phyloP scores from a whole-genome alignment of 2,113 vertebrate species.

The Hypanus sabinus region DNA sequence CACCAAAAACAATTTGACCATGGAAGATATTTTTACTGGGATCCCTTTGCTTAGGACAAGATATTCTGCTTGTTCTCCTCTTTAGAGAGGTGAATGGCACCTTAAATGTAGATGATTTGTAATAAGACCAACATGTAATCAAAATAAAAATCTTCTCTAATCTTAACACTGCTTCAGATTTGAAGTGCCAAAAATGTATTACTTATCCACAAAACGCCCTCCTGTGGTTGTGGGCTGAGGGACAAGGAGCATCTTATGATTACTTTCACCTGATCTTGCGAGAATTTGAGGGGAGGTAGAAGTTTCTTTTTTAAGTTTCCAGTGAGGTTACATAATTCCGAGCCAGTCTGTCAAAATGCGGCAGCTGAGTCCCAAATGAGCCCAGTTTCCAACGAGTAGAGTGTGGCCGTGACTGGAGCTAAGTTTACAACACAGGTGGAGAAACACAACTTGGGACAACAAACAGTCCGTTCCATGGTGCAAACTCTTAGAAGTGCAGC shows the following conservation, averaged over 20 bases:
- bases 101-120: neutral
- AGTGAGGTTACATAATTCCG: neutral
- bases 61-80: neutral
- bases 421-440: neutral
- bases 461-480: neutral
- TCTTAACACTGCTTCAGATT: neutral
- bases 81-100: neutral
- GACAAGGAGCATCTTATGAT: neutral
- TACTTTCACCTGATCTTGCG: neutral
- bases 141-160: neutral
- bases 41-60: neutral
- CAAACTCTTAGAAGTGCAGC: neutral
- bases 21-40: neutral
- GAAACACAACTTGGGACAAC: neutral
- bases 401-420: neutral
- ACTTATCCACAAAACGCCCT: neutral
- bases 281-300: neutral
- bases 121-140: neutral
- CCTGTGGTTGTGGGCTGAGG: neutral
- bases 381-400: neutral
- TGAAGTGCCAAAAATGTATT: neutral
- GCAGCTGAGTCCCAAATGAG: neutral
- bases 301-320: neutral
- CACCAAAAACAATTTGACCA: neutral
- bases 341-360: neutral